A percentile compares a stretch with the other conserved stretches of the same genome.
Evolutionary conservation across 2,113 vertebrate species (phyloP).

Genomic region (Prunella fulvescens): DNA sequence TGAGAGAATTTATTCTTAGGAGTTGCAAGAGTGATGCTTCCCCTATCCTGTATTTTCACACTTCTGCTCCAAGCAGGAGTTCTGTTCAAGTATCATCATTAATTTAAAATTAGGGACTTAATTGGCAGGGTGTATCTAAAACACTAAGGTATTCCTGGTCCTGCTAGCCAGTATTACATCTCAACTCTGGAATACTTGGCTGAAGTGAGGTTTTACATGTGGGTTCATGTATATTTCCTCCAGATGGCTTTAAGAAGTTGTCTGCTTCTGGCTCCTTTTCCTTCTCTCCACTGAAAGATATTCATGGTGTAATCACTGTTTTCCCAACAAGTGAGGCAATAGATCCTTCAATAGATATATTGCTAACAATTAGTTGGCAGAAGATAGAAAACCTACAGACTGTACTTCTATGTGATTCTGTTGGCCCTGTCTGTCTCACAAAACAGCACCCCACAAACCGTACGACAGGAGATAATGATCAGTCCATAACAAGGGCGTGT

Average conservation of each 20-base stretch:
- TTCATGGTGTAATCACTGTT: background rate
- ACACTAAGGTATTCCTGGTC: background rate
- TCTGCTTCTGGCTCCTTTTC: background rate
- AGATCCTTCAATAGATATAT: background rate
- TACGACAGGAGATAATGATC: constrained; percentile 22
- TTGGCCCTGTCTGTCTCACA: background rate
- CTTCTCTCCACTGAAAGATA: background rate
- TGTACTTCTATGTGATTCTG: background rate
- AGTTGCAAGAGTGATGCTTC: background rate
- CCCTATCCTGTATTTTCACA: background rate
- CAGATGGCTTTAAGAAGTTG: background rate
- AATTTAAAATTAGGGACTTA: background rate
- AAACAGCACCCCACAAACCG: background rate
- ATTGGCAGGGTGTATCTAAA: background rate
- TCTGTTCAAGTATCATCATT: background rate
- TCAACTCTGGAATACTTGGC: accelerated
- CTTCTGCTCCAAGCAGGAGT: background rate
- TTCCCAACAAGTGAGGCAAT: background rate
- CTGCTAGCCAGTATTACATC: background rate
- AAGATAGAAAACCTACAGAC: background rate
- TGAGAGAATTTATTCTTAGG: background rate
- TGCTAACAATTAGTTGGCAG: background rate
- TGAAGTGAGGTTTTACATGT: accelerated
- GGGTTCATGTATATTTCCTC: background rate
- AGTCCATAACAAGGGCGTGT: constrained; percentile 20